Evolutionary conservation across 2,113 vertebrate species (phyloP), one percentile per base, ranked within the genome.

Genomic region (Pongo pygmaeus): DNA sequence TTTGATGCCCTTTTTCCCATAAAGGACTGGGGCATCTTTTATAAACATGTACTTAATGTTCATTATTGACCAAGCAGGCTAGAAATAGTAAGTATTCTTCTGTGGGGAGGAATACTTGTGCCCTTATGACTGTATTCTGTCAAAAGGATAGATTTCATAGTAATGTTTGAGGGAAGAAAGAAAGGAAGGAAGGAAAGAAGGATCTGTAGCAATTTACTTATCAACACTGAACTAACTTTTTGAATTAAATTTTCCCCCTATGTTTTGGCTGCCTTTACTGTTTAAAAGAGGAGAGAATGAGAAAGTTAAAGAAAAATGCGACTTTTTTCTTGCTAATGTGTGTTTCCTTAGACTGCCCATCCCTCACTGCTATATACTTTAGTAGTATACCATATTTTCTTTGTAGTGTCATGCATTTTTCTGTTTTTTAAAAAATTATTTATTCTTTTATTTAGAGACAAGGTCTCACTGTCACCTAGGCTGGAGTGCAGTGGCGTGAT

Each of bases 1-100:
- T 87, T 91, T 93, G 64, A 43, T 96, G 48, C 20, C 35, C 43
- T 2, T 1, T 30, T 2, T 14, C 17, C 20, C 2, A 3, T 43
- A 84, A 92, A 92, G 55, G 80, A 61, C 35, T 89, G 27, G 30
- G 23, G 12, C 74, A 84, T 89, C 81, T 89, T 84, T 80, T 48
- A n/a, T 92, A 88, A 84, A 64, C 10, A 57, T 80, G 10, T 69
- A 84, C 78, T 90, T 94, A 89, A 79, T 84, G 38, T 84, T 96
- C 81, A 67, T 38, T 94, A 32, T 93, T 52, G 70, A 81, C 35
- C 35, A 79, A 2, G 18, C 18, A 84, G 61, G 35, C 55, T 79
- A 93, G 75, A 93, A 92, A 57, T 75, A 72, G 43, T 90, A 77
- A 72, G 52, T 90, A 70, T 40, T 93, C n/a, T 48, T 87, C 5